Base-by-base conservation (phyloP, 2,113 vertebrate species). In the Tor tambroides region DNA sequence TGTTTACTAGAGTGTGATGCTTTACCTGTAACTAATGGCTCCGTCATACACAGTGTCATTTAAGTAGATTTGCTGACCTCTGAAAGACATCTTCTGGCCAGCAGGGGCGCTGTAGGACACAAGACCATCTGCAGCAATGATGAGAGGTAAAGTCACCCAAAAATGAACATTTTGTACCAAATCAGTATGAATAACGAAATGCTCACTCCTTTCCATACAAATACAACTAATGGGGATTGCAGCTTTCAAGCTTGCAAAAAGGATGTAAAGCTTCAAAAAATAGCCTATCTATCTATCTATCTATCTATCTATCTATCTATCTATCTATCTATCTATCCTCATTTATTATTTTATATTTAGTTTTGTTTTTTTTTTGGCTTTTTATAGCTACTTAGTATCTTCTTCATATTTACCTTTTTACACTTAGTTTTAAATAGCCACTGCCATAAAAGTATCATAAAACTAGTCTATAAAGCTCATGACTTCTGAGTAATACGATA, bases 41-140 rank as follows among this genome's bases (percentile, higher is more conserved):
- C 98, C 97, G 0, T 99, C 98, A 7, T 99, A 99, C 84, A 98
- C 96, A 0, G 97, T 97, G 89, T 99, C 98, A 0, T 99, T 99
- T 67, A 99, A 94, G 92, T 96, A 96, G 91, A 98, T 94, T 65
- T 96, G 83, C 7, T 96, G 94, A 74, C 96, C 96, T 54, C 95
- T 95, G 83, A 97, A 95, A 92, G 96, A 88, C 46, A 99, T 96
- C 86, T 97, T 96, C 89, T 99, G 97, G 6, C 98, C 98, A 0
- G 95, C 94, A 0, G 98, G 97, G 0, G 96, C 95, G 0, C 90
- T 99, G 86, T 99, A 99, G 87, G 97, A 97, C 91, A 98, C 95
- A 88, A 99, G 91, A 35, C 98, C 98, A 46, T 99, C 98, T 99
- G 91, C 2, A 87, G 32, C 8, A 19, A 15, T 21, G 54, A 54